Base-by-base conservation (phyloP, 2,113 vertebrate species). In the Pomatorhinus ruficollis region DNA sequence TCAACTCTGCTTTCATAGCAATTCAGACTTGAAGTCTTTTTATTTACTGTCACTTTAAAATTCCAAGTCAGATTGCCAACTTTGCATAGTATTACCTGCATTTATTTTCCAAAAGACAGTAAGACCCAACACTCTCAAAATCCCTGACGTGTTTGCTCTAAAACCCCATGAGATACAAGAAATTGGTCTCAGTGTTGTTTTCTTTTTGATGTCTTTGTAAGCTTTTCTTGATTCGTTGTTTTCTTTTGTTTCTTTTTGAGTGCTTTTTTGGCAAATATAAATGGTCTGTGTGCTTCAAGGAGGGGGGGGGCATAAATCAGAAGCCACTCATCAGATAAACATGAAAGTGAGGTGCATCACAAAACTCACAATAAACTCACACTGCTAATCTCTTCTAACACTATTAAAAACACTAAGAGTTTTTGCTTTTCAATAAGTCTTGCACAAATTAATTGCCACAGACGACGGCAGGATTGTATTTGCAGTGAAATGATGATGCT, bases 351-450 rank as follows among this genome's bases (percentile, higher is more conserved):
- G 37, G 37, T 31, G 61, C 37, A n/a, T 83, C 83, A 82, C 71
- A 68, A 81, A 77, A 92, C 94, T 96, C 80, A 93, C 83, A 78
- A 89, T 63, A 90, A 93, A 96, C 95, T 97, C 80, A 95, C 86
- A 82, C 70, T 94, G 72, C 92, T 96, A 96, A 96, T 95, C 93
- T 92, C 80, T 94, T 91, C 94, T 95, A 96, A 96, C 95, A 91
- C 93, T 88, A 94, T 97, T 96, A 94, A 96, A 95, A 92, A 61
- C 54, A 50, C 30, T 21, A 19, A 30, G 40, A 28, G 65, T 33
- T 83, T 94, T 81, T 78, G 49, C 76, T 95, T 70, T 47, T 9
- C 84, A 37, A 5, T 68, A 56, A 35, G 56, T 75, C 44, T 90
- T 78, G 42, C 59, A 79, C 30, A 39, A 57, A 5, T 54, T 86